Evolutionary conservation across 2,113 vertebrate genomes (phyloP).

Genomic region (Pyxicephalus adspersus): DNA sequence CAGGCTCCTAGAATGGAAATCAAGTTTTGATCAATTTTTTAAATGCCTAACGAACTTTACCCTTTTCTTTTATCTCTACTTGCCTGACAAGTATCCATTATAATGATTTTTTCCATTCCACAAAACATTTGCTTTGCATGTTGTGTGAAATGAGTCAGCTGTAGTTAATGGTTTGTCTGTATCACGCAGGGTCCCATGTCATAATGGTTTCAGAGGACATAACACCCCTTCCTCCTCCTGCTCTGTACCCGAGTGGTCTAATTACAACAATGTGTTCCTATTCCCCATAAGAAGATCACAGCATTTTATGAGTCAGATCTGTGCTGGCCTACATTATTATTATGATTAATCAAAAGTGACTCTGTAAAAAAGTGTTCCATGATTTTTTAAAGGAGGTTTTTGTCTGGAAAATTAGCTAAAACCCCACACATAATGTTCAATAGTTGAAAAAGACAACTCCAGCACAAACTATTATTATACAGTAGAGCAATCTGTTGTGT

Average conservation of each 20-base stretch:
- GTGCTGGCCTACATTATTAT: neutral
- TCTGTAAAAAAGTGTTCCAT: too few species aligned
- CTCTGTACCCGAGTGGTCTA: neutral
- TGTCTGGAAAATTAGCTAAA: too few species aligned
- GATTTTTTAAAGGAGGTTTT: too few species aligned
- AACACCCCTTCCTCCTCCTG: neutral
- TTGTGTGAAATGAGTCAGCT: constrained; percentile 6
- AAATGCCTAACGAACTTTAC: too few species aligned
- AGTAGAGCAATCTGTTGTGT: too few species aligned
- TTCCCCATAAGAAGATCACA: neutral
- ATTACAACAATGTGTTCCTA: neutral
- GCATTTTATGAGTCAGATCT: neutral
- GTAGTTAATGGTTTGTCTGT: constrained; percentile 13
- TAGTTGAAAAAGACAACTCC: too few species aligned
- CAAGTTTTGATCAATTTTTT: too few species aligned
- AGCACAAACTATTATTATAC: too few species aligned
- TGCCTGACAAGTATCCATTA: neutral
- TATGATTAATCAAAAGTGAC: too few species aligned
- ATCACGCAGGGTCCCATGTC: neutral
- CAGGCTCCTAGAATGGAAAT: too few species aligned
- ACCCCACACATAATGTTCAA: too few species aligned
- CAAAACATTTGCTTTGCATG: constrained; percentile 35
- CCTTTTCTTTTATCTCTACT: neutral
- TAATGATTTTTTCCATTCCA: neutral
- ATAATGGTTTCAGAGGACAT: neutral